A percentile compares a stretch with the other conserved stretches of the same genome.
phyloP scores from a whole-genome alignment of 2,113 vertebrate genomes.

The Oreochromis tanganicae region DNA sequence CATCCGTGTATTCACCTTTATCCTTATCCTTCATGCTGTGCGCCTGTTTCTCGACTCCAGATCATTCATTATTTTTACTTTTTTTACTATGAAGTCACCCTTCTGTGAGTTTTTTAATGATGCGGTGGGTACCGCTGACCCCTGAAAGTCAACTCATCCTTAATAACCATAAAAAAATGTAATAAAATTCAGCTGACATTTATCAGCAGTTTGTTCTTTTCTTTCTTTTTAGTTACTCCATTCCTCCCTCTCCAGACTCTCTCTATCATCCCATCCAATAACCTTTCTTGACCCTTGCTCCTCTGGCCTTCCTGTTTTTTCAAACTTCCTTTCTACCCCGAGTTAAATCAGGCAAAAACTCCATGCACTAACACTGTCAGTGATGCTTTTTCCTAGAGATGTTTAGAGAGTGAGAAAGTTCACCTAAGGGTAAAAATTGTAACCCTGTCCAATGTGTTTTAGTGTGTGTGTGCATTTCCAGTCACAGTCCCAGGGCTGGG shows the following conservation, averaged over 20 bases:
- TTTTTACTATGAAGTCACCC: neutral
- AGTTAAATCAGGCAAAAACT: neutral
- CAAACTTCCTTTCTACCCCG: neutral
- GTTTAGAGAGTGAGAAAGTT: neutral
- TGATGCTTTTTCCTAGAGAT: neutral
- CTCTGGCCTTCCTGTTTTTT: neutral
- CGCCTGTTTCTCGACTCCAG: neutral
- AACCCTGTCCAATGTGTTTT: neutral
- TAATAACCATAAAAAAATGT: fast-evolving
- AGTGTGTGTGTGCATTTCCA: neutral
- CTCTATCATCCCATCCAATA: neutral
- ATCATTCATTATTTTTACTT: neutral
- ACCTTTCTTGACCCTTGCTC: neutral
- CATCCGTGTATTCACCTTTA: neutral
- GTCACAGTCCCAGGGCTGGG: neutral
- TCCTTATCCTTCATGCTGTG: neutral
- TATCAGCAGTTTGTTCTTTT: neutral
- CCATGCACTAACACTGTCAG: neutral
- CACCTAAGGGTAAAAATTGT: neutral
- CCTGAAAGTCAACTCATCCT: neutral
- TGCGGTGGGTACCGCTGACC: neutral
- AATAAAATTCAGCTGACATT: neutral
- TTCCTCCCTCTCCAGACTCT: neutral
- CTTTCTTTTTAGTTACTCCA: neutral
- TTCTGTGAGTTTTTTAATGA: neutral